Percentiles rank a stretch among this genome's conserved stretches.
phyloP scores from a whole-genome alignment of 2,888 invertebrate species.

The Altica lythri region DNA sequence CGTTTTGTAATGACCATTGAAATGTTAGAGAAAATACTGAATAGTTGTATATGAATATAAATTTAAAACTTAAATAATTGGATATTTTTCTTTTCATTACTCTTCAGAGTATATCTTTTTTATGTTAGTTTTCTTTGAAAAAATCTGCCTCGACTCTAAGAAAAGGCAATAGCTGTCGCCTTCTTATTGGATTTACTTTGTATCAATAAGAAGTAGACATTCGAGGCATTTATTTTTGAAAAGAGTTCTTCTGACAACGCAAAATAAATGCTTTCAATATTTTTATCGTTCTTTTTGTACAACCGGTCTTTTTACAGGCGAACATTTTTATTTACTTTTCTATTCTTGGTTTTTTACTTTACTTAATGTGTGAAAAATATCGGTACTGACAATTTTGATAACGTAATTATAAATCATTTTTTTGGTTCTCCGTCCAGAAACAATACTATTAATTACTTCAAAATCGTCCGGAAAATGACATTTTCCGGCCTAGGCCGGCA shows the following conservation, averaged over 20 bases:
- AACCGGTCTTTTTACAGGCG: conserved; percentile 9
- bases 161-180: conserved; percentile 47
- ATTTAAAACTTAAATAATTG: conserved; percentile 36
- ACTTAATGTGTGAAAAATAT: too few relatives aligned
- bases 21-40: too few relatives aligned
- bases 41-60: too few relatives aligned
- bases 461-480: too few relatives aligned
- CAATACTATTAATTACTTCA: too few relatives aligned
- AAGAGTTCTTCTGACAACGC: conserved; percentile 40
- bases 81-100: conserved; percentile 39
- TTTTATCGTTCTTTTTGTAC: conserved; percentile 14
- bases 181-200: conserved; percentile 48
- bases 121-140: conserved; percentile 26
- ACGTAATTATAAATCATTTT: too few relatives aligned
- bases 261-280: conserved; percentile 40
- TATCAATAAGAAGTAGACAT: conserved; percentile 46
- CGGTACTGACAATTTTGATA: too few relatives aligned
- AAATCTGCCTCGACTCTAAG: conserved; percentile 28
- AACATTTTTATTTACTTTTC: conserved; percentile 13
- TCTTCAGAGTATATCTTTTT: conserved; percentile 30
- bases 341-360: conserved; percentile 6
- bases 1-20: too few relatives aligned
- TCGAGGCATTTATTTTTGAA: conserved; percentile 42
- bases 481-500: too few relatives aligned
- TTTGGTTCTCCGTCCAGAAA: too few relatives aligned